Evolutionary conservation across 2,113 vertebrate genomes (phyloP), one percentile per base, ranked within the genome.

Genomic region (Heterocephalus glaber): DNA sequence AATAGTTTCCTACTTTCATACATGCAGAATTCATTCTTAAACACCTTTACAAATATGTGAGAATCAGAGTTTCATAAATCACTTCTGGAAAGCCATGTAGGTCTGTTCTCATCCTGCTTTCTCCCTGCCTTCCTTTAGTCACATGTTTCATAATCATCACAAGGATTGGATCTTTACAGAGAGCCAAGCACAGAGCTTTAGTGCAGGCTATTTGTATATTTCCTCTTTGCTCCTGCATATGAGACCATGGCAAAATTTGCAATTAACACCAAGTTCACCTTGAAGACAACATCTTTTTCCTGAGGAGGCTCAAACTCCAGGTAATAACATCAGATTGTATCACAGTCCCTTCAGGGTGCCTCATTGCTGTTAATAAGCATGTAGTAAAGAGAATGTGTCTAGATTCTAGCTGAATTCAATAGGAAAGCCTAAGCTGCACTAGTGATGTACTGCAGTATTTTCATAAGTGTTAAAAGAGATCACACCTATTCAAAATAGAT

Each of bases 261-360:
- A 68, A 65, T 81, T 70, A 88, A 70, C 8, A 16, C 63, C 0
- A 49, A 96, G 66, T n/a, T 76, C 28, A 84, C 81, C 81, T 94
- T 81, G n/a, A 89, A 94, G 65, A 89, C 60, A 80, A 11, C 19
- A 60, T 66, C 56, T 65, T 44, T 33, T 66, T 72, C 66, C 68
- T 5, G 1, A 76, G 89, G 90, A 44, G 63, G 11, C 56, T 82
- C 54, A 89, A 92, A 79, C 41, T 58, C 44, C 56, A 28, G 41
- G 60, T 82, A 95, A 87, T 95, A 90, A 87, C n/a, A 94, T 91
- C 47, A 93, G 66, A 58, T 86, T 92, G 26, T 66, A 66, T 83
- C 44, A 90, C 22, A 60, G 35, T 72, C 35, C 24, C 44, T 92
- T 83, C 28, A 49, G 72, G 79, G 19, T 63, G 13, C n/a, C 41